phyloP scores from a whole-genome alignment of 2,797 vertebrate species.

The Urosaurus nigricauda region DNA sequence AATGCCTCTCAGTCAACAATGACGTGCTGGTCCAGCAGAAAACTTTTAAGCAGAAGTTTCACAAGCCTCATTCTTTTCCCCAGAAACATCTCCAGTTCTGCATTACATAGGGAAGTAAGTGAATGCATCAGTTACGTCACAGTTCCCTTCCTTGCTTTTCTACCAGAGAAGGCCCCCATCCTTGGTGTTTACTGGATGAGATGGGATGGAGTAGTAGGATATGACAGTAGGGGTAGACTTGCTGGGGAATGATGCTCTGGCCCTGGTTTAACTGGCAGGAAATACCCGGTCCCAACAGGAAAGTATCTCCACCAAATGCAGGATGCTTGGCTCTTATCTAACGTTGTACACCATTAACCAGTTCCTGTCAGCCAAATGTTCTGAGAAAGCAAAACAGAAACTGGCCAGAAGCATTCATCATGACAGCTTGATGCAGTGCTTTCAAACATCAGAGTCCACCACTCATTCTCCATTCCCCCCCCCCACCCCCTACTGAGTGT shows the following conservation, averaged over 20 bases:
- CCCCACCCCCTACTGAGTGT: not conserved
- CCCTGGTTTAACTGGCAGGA: conserved; percentile 8
- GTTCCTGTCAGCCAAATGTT: conserved; percentile 38
- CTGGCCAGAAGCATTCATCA: not conserved
- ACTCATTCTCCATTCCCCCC: not conserved
- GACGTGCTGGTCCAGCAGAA: conserved; percentile 42
- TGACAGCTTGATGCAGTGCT: not conserved
- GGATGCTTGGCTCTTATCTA: conserved; percentile 39
- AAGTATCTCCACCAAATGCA: conserved; percentile 33
- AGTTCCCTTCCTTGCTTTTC: conserved; percentile 42
- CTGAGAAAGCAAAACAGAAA: conserved; percentile 42
- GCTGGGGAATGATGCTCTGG: not conserved
- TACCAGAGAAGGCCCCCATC: not conserved
- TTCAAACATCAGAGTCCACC: not conserved
- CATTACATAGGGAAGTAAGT: conserved; percentile 40
- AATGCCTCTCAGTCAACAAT: conserved; percentile 51
- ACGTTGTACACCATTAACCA: conserved; percentile 38
- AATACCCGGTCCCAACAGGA: conserved; percentile 43
- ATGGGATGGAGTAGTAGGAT: not conserved
- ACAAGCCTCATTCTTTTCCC: conserved; percentile 59
- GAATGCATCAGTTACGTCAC: not conserved
- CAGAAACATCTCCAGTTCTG: conserved; percentile 59
- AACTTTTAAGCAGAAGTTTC: conserved; percentile 70
- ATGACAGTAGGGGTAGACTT: not conserved
- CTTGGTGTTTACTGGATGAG: not conserved